A percentile compares a stretch with the other conserved stretches of the same genome.
Evolutionary conservation across 2,797 vertebrate genomes (phyloP).

Genomic region (Clarias fuscus): DNA sequence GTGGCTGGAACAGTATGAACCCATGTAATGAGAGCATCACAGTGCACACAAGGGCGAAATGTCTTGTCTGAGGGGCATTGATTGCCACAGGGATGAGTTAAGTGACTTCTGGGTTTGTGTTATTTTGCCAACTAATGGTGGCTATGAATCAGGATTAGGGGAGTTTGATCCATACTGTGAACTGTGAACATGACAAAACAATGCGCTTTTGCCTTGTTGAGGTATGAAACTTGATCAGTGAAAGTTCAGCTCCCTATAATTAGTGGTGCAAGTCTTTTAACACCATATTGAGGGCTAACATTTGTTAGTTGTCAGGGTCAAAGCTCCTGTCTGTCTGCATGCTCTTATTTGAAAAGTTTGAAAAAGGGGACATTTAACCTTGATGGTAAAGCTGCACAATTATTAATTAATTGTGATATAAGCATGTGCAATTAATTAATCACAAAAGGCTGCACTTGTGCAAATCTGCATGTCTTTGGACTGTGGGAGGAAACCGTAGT

Average conservation of each 20-base stretch:
- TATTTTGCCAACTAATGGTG: background rate
- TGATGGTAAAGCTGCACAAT: no score
- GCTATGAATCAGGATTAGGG: background rate
- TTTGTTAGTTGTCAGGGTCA: background rate
- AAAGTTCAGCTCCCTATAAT: background rate
- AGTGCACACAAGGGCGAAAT: background rate
- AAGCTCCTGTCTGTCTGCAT: background rate
- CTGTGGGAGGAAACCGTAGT: no score
- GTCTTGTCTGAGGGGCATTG: background rate
- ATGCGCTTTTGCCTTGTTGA: background rate
- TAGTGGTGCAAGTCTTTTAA: background rate
- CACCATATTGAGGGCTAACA: background rate
- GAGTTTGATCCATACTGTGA: background rate
- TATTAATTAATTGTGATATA: no score
- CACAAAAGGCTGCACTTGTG: no score
- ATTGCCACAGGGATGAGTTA: background rate
- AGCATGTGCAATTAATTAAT: no score
- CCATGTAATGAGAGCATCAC: background rate
- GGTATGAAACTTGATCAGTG: background rate
- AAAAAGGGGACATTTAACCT: background rate
- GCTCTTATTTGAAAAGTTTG: background rate
- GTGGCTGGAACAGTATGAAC: background rate
- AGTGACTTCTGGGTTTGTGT: background rate
- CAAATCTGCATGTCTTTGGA: no score
- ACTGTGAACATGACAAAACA: background rate